Conservation (phyloP, 1,140 invertebrate genomes). For the Achatina immaculata region DNA sequence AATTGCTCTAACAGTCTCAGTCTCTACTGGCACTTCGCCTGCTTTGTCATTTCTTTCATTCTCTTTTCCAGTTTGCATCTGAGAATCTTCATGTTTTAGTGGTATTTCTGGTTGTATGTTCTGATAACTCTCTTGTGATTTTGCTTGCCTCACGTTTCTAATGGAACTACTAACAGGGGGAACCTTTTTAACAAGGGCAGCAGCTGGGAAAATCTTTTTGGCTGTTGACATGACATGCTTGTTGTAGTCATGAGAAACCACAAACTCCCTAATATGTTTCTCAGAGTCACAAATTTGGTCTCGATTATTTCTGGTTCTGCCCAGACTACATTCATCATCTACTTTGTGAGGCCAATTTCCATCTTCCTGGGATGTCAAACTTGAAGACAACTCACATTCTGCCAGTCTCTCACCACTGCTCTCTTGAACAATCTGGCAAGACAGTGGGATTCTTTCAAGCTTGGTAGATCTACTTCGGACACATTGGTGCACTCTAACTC, state of each 20-base stretch:
- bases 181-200: conserved; percentile 34
- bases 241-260: conserved; percentile 31
- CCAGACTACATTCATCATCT: not conserved
- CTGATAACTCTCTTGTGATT: not conserved
- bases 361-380: conserved; percentile 39
- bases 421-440: not conserved
- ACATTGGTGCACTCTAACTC: conserved; percentile 68
- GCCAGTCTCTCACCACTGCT: conserved; percentile 42
- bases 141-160: not conserved
- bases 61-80: not conserved
- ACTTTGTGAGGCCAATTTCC: not conserved
- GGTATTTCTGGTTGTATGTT: not conserved
- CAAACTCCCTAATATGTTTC: not conserved
- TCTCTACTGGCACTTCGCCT: not conserved
- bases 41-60: not conserved
- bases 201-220: conserved; percentile 38
- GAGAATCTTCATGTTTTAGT: not conserved
- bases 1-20: conserved; percentile 81
- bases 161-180: not conserved
- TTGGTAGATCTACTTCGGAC: not conserved
- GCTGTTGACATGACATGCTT: conserved; percentile 39
- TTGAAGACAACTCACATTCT: conserved; percentile 41
- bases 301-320: not conserved
- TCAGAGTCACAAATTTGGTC: no score
- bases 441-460: not conserved